Base-by-base conservation (phyloP, 2,113 vertebrate genomes). In the Odobenus rosmarus region DNA sequence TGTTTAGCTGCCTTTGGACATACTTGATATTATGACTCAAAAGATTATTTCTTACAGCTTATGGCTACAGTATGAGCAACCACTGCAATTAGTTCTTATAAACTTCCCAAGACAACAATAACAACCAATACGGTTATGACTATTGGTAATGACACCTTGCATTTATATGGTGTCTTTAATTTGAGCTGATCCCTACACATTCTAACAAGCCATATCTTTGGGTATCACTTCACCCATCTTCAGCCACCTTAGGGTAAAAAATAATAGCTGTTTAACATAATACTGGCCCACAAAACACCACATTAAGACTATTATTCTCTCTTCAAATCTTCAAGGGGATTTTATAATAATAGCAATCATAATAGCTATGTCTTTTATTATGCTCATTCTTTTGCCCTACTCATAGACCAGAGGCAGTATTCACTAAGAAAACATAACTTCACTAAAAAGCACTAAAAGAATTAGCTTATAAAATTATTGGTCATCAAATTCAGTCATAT, bases 1-100 rank as follows among this genome's bases (percentile, higher is more conserved):
- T 97, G 80, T 97, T 98, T 97, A 98, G 95, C 93, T 98, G 96
- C 98, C 97, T 81, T 95, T 92, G 24, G 93, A 93, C 53, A 92
- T 87, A 96, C 97, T 97, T 97, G 94, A 96, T 96, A 95, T 93
- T 96, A 95, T 97, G 80, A 93, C 64, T 93, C 76, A 81, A 95
- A 98, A 98, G 55, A 98, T 96, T 97, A 96, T 98, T 98, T 98
- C 93, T 96, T 93, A 95, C 57, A 91, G 82, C 94, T 96, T 83
- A 91, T 95, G 67, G 86, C 96, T 98, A 36, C 36, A 92, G 7
- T 81, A 93, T 87, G 81, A 97, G 36, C 49, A 79, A 80, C 80
- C 69, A 95, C 16, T 51, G 42, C 62, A 89, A 76, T 96, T 96
- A 92, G 90, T 86, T 94, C 71, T 72, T 92, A 71, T 93, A 98